Evolutionary conservation across 1,140 invertebrate genomes (phyloP).

Genomic region (Cydia fagiglandana): DNA sequence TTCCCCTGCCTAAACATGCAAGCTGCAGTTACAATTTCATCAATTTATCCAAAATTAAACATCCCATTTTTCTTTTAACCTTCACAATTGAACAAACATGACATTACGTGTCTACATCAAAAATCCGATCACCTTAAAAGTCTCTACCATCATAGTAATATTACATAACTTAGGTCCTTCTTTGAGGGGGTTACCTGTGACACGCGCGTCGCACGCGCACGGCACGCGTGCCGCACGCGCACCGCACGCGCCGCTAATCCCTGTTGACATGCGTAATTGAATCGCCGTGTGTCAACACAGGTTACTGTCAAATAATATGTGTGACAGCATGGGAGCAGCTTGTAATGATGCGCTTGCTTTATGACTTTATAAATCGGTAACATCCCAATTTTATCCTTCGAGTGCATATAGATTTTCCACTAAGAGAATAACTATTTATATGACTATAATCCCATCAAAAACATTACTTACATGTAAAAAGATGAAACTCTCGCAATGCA

Average conservation of each 20-base stretch:
- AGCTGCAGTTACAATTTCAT: background rate
- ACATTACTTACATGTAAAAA: too few species aligned
- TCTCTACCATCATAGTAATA: background rate
- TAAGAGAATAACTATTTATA: too few species aligned
- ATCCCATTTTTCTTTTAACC: background rate
- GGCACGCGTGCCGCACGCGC: background rate
- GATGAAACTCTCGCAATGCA: too few species aligned
- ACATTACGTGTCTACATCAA: background rate
- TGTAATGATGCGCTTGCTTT: background rate
- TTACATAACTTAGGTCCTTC: background rate
- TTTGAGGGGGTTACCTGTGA: background rate
- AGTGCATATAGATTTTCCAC: too few species aligned
- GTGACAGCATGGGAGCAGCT: background rate
- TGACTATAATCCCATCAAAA: too few species aligned
- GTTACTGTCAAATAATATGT: slow-evolving; percentile 4
- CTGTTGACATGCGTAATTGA: slow-evolving; percentile 18
- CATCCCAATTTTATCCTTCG: too few species aligned
- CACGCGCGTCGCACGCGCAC: background rate
- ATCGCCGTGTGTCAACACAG: slow-evolving; percentile 15
- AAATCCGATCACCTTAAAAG: background rate
- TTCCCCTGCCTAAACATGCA: background rate
- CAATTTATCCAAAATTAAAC: background rate
- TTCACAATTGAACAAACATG: slow-evolving; percentile 8
- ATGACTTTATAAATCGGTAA: too few species aligned
- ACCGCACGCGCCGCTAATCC: background rate